A percentile compares a stretch with the other conserved stretches of the same genome.
These are phyloP conservation scores for Drosophila phalerata DNA, from an alignment of 2,888 invertebrate species.

Conservation along the genomic window DNA sequence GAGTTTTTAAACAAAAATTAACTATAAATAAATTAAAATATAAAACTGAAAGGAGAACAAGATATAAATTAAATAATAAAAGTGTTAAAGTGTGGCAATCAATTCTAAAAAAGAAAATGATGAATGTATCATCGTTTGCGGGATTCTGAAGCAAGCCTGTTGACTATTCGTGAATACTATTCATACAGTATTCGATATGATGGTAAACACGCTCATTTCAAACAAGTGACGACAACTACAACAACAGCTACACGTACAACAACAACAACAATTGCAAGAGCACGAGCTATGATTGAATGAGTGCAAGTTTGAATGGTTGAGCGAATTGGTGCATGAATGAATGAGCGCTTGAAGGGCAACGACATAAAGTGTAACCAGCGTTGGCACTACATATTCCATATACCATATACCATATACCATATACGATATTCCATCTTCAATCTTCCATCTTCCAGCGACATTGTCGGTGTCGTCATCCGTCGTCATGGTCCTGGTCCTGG, in stretches of 20 bases:
- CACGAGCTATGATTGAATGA: slow-evolving; percentile 62
- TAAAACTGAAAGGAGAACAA: too few species aligned
- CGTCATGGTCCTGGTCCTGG: slow-evolving; percentile 6
- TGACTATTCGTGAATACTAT: slow-evolving; percentile 13
- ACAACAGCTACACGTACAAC: slow-evolving; percentile 6
- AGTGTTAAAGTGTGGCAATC: too few species aligned
- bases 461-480: slow-evolving; percentile 10
- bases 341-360: slow-evolving; percentile 59
- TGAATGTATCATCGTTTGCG: too few species aligned
- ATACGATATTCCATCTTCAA: not conserved
- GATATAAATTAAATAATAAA: too few species aligned
- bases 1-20: not conserved
- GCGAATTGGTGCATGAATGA: slow-evolving; percentile 62
- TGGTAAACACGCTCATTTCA: slow-evolving; percentile 22
- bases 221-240: slow-evolving; percentile 23
- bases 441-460: slow-evolving; percentile 4
- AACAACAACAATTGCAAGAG: not conserved
- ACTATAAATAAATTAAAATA: too few species aligned
- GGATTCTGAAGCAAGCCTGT: not conserved
- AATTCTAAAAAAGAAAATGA: not conserved
- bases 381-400: slow-evolving; percentile 6
- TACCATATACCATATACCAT: not conserved
- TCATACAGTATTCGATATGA: slow-evolving; percentile 11
- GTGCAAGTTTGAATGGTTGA: slow-evolving; percentile 63
- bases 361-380: slow-evolving; percentile 42